Conservation (phyloP, 2,113 vertebrate species). For the Phodopus roborovskii region DNA sequence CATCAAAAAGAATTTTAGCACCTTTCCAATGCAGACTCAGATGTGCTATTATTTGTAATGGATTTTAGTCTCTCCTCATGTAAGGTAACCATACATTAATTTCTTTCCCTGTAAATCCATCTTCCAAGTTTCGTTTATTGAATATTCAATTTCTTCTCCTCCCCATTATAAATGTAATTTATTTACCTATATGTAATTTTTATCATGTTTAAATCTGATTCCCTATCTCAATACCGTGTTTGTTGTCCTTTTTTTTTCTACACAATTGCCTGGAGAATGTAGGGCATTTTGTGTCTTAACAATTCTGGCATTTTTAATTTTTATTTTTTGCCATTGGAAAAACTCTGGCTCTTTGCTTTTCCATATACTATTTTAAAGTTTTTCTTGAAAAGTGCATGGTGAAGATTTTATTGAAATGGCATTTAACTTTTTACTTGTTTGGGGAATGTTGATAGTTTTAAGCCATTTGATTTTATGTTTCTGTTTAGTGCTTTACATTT, state of each 20-base stretch:
- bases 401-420: background rate
- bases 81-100: background rate
- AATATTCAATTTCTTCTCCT: background rate
- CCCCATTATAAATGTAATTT: background rate
- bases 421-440: conserved; percentile 1
- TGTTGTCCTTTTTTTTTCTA: background rate
- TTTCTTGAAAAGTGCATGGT: background rate
- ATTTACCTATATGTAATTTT: background rate
- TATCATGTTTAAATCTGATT: background rate
- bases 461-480: conserved; percentile 3
- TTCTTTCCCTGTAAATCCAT: background rate
- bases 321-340: background rate
- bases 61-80: background rate
- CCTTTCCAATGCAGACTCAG: background rate
- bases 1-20: background rate
- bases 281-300: background rate
- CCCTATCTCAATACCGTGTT: background rate
- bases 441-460: background rate
- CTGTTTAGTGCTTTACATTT: background rate
- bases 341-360: background rate
- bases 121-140: background rate
- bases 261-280: background rate
- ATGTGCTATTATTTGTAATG: background rate
- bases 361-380: background rate
- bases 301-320: too few relatives aligned